Evolutionary conservation across 2,888 invertebrate species (phyloP).

Genomic region (Nebria brevicollis): DNA sequence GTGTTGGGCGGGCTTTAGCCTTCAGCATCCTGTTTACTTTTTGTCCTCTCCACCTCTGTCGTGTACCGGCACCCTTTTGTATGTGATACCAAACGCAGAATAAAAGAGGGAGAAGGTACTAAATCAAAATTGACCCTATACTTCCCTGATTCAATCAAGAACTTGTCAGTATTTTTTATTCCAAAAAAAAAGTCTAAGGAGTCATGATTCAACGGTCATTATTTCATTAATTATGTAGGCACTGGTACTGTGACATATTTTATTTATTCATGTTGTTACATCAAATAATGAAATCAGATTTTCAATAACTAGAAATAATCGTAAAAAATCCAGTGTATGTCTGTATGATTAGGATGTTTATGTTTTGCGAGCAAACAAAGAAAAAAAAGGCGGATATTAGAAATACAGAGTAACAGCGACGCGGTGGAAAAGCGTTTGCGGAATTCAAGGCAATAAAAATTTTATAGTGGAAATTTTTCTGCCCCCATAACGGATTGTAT

Average conservation of each 20-base stretch:
- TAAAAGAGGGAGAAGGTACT: conserved; percentile 18
- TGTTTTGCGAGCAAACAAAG: background rate
- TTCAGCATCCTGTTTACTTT: background rate
- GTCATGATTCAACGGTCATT: no score
- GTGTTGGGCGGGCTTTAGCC: conserved; percentile 15
- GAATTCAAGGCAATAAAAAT: conserved; percentile 31
- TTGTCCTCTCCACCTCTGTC: background rate
- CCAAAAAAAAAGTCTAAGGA: no score
- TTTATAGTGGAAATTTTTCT: conserved; percentile 34
- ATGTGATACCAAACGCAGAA: background rate
- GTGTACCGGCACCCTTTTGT: conserved; percentile 3
- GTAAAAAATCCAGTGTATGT: no score
- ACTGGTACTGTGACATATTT: no score
- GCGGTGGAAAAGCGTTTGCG: background rate
- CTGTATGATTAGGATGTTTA: background rate
- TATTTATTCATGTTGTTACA: no score
- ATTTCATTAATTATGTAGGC: no score
- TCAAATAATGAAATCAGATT: no score
- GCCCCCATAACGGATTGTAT: conserved; percentile 16
- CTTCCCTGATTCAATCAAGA: background rate
- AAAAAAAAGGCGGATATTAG: background rate
- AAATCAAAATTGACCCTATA: conserved; percentile 34
- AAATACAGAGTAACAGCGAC: background rate
- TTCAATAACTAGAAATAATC: no score
- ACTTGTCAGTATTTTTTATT: background rate